Percentiles rank a stretch among this genome's conserved stretches.
phyloP scores from a whole-genome alignment of 2,888 invertebrate genomes.

The Brenthis ino region DNA sequence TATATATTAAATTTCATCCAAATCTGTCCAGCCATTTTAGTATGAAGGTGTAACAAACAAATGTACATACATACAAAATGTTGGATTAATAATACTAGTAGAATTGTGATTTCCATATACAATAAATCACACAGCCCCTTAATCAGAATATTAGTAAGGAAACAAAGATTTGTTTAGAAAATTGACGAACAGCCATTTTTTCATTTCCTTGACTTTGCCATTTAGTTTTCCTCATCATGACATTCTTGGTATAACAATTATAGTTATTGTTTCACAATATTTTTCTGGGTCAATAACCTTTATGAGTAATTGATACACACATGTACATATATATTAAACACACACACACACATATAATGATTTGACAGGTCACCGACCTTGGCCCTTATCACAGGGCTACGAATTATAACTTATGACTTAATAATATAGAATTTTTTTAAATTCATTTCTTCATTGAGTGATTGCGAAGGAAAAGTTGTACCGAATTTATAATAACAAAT shows the following conservation, averaged over 20 bases:
- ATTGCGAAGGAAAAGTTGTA: not conserved
- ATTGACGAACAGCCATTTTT: no score
- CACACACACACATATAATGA: not conserved
- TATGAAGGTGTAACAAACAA: no score
- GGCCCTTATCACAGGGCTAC: slow-evolving; percentile 33
- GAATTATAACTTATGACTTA: slow-evolving; percentile 5
- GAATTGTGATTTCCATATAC: no score
- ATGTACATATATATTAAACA: slow-evolving; percentile 9
- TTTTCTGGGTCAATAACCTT: slow-evolving; percentile 37
- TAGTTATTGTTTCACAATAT: slow-evolving; percentile 36
- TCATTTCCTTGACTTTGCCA: slow-evolving; percentile 13
- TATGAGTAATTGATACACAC: slow-evolving; percentile 34
- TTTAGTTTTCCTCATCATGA: slow-evolving; percentile 17
- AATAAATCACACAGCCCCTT: no score
- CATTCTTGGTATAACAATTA: slow-evolving; percentile 20
- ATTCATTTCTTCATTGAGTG: not conserved
- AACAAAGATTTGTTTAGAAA: no score
- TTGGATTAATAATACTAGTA: no score
- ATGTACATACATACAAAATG: no score
- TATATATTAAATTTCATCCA: no score
- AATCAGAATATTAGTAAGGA: no score
- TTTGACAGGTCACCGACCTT: slow-evolving; percentile 31
- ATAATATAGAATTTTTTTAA: not conserved
- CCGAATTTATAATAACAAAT: no score
- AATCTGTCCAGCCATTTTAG: no score